Base-by-base conservation (phyloP, 2,113 vertebrate genomes). In the Saimiri boliviensis region DNA sequence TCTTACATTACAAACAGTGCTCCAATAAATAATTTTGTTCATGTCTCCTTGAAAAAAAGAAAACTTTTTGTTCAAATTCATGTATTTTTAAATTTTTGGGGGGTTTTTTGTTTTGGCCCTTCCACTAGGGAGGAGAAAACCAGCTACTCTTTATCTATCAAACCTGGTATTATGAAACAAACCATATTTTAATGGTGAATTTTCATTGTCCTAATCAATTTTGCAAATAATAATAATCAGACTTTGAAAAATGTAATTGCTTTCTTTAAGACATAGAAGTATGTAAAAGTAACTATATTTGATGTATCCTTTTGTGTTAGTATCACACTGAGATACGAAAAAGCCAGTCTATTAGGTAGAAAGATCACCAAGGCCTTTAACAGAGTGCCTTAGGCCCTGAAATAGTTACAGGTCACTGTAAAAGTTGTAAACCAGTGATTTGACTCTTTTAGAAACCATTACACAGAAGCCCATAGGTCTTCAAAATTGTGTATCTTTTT, bases 401-500 rank as follows among this genome's bases (percentile, higher is more conserved):
- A 91, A 47, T 70, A 35, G 42, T 89, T 40, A 60, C 2, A 81
- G 32, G 10, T 85, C 10, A 27, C 8, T n/a, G 6, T 88, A 45
- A 91, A 97, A 90, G 52, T 60, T 84, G 37, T 35, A 84, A 54
- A 68, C 63, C 82, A 89, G 25, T 96, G 20, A 81, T 70, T 83
- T 77, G 56, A 82, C 25, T 60, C 16, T 17, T n/a, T 86, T 54
- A 90, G 84, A 89, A 95, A 82, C 13, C 21, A 49, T 85, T 52
- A 17, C 25, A 54, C 5, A 49, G 68, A 85, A 88, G 40, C 52
- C 21, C 19, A 47, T 32, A 21, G n/a, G 58, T 86, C 82, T 86
- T 98, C 84, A 98, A 89, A 94, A 54, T 8, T 94, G 5, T 95
- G 0, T 21, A 66, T 97, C 54, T 47, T 90, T 25, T 25, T 97